Evolutionary conservation across 2,888 invertebrate species (phyloP), one percentile per base, ranked within the genome.

Genomic region (Tribolium freemani): DNA sequence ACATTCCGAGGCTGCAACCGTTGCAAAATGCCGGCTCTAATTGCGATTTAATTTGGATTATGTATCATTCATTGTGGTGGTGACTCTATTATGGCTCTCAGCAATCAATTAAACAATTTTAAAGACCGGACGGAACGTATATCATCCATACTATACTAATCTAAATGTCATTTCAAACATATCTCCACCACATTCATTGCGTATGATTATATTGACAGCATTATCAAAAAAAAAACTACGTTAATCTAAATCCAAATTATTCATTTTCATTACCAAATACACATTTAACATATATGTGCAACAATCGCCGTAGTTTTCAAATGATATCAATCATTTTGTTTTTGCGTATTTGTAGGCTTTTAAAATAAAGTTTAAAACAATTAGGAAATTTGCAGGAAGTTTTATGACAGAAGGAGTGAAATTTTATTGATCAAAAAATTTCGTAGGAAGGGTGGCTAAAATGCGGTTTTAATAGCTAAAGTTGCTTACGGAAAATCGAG

Each of bases 401-500:
- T 38, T 56, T 21, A 8, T n/a, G 31, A 13, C 13, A 5, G 26
- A 26, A 10, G 5, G 9, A 26, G 26, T 56, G 8, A 31, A 31
- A 31, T 13, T 10, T 21, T 56, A 56, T 56, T 56, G 56, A 56
- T 56, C 38, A 56, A 56, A 38, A 20, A 20, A 21, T 20, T 51
- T 51, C 54, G 38, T 9, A 38, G 26, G 5, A 38, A 8, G 38
- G 38, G 38, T 38, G 38, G 8, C 38, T 31, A 38, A 56, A 56
- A 31, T 56, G 13, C 26, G n/a, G 53, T 56, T 38, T 56, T 16
- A 38, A 38, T 38, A 31, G 26, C 26, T 5, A 11, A 26, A 9
- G 21, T 53, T 44, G 38, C 46, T 60, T 46, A 68, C 44, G 58
- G 46, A 11, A 68, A 57, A 69, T 46, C 46, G 53, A 61, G 38